A percentile compares a stretch with the other conserved stretches of the same genome.
These are phyloP conservation scores for Lochmaea capreae DNA, from an alignment of 2,888 invertebrate genomes.

Conservation along the genomic window DNA sequence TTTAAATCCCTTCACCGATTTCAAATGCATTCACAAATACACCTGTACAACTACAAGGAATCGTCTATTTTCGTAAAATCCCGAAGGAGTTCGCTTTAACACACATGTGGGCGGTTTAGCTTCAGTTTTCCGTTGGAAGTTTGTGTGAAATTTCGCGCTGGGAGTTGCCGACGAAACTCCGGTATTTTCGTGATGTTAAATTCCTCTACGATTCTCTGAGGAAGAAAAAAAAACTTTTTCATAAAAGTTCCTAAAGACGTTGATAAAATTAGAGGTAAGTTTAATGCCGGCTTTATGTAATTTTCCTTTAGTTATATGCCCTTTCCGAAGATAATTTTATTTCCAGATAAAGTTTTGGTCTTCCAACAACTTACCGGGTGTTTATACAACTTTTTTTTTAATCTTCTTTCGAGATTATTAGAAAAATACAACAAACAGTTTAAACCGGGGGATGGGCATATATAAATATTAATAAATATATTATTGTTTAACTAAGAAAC, in stretches of 20 bases:
- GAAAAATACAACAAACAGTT: no score
- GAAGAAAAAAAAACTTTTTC: background rate
- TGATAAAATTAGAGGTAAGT: slow-evolving; percentile 14
- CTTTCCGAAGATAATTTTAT: background rate
- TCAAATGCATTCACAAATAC: background rate
- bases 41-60: background rate
- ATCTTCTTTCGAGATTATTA: no score
- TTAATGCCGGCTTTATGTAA: background rate
- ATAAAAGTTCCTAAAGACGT: background rate
- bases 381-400: no score
- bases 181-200: background rate
- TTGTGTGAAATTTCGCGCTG: slow-evolving; percentile 34
- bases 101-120: slow-evolving; percentile 39
- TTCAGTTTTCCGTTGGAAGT: slow-evolving; percentile 42
- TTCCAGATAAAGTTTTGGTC: no score
- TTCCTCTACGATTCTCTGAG: no score
- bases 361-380: no score
- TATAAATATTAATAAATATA: no score
- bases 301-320: background rate
- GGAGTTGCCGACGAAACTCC: slow-evolving; percentile 25
- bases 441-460: no score
- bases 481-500: no score
- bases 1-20: background rate
- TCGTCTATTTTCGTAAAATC: slow-evolving; percentile 36
- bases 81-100: slow-evolving; percentile 41